Percentiles rank a stretch among this genome's conserved stretches.
phyloP scores from a whole-genome alignment of 2,113 vertebrate genomes.

The Carassius carassius region DNA sequence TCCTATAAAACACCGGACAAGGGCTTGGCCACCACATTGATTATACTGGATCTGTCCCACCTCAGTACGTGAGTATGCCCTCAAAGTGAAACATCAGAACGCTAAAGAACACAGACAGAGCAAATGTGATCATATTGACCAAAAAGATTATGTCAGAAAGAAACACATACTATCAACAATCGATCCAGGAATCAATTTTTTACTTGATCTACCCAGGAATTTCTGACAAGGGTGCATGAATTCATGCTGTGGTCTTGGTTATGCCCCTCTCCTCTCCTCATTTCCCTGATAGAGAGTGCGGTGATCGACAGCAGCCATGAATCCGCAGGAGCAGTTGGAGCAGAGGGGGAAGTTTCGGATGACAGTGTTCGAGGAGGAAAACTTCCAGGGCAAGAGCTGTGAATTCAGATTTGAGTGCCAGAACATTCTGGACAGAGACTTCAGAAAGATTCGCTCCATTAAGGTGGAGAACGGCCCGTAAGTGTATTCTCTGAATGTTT shows the following conservation, averaged over 20 bases:
- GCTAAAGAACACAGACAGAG: background rate
- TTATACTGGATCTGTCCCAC: conserved; percentile 77
- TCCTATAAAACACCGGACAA: conserved; percentile 74
- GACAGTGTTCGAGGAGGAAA: conserved; percentile 94
- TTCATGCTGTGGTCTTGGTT: background rate
- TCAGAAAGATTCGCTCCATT: conserved; percentile 94
- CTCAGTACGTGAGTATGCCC: conserved; percentile 78
- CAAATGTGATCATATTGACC: background rate
- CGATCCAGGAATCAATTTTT: background rate
- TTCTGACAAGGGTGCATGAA: background rate
- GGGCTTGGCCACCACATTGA: conserved; percentile 68
- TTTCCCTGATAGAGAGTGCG: conserved; percentile 44
- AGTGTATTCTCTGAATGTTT: conserved; percentile 66
- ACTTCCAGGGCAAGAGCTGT: conserved; percentile 94
- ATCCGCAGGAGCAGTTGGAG: conserved; percentile 87
- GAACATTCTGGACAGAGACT: conserved; percentile 90
- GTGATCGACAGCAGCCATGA: conserved; percentile 77
- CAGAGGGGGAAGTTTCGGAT: conserved; percentile 88
- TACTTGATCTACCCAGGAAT: background rate
- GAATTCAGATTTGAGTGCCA: conserved; percentile 92
- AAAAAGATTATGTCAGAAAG: background rate
- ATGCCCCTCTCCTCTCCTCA: conserved; percentile 37
- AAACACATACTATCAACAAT: background rate
- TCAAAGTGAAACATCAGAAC: conserved; percentile 4
- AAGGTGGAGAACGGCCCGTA: conserved; percentile 94